Conservation (phyloP, 2,888 invertebrate species). For the Oegoconia quadripuncta region DNA sequence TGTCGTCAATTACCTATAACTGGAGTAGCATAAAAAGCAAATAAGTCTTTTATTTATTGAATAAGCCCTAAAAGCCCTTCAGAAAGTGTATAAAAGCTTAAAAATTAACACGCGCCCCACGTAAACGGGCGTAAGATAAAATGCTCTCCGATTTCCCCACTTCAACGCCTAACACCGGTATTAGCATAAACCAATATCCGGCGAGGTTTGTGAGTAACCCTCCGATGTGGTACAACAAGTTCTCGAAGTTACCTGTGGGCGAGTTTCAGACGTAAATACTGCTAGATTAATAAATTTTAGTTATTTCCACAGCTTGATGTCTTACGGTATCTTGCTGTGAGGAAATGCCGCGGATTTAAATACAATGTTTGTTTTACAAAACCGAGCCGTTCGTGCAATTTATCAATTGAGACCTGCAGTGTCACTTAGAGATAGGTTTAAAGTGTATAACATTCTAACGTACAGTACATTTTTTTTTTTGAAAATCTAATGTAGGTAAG, state of each 20-base stretch:
- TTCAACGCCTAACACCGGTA: slow-evolving; percentile 15
- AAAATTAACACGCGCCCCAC: slow-evolving; percentile 14
- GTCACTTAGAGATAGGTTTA: too few relatives aligned
- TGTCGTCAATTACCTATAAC: background rate
- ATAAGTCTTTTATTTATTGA: background rate
- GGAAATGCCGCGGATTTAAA: too few relatives aligned
- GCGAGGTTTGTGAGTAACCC: slow-evolving; percentile 2
- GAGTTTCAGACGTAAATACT: background rate
- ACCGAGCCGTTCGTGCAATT: too few relatives aligned
- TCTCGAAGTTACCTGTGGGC: background rate
- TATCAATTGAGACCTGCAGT: too few relatives aligned
- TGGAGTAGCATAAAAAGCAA: too few relatives aligned
- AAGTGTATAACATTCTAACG: too few relatives aligned
- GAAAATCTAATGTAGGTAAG: too few relatives aligned
- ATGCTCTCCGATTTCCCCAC: slow-evolving; percentile 16
- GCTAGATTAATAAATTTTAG: too few relatives aligned
- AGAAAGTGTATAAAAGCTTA: slow-evolving; percentile 4
- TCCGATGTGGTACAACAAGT: background rate
- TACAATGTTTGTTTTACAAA: too few relatives aligned
- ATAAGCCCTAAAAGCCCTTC: background rate
- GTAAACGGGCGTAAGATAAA: slow-evolving; percentile 12
- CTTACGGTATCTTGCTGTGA: too few relatives aligned
- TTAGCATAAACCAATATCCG: slow-evolving; percentile 26
- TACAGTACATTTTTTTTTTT: too few relatives aligned
- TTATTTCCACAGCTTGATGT: too few relatives aligned